Evolutionary conservation across 2,888 invertebrate species (phyloP).

Genomic region (Philaethria dido): DNA sequence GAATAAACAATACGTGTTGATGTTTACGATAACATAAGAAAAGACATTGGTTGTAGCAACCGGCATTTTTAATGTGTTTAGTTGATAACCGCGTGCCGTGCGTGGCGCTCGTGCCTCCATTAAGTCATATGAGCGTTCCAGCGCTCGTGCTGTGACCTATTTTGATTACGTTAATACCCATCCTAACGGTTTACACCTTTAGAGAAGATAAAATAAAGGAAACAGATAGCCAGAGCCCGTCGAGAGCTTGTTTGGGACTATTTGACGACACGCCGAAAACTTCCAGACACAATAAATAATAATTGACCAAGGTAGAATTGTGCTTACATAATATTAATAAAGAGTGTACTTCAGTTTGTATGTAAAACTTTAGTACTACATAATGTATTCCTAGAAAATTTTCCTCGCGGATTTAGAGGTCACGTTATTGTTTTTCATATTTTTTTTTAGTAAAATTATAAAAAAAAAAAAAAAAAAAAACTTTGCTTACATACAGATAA

Average conservation of each 20-base stretch:
- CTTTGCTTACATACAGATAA: too few species aligned
- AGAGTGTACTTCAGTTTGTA: background rate
- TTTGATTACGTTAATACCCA: slow-evolving; percentile 25
- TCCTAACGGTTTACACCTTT: slow-evolving; percentile 24
- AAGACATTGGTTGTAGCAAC: slow-evolving; percentile 56
- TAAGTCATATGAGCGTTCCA: slow-evolving; percentile 49
- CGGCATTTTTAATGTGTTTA: slow-evolving; percentile 75
- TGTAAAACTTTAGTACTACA: background rate
- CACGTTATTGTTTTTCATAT: background rate
- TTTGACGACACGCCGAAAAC: slow-evolving; percentile 48
- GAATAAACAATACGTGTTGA: slow-evolving; percentile 33
- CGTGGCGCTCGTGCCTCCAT: slow-evolving; percentile 63
- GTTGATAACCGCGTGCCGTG: slow-evolving; percentile 74
- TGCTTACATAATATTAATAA: slow-evolving; percentile 15
- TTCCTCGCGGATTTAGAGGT: too few species aligned
- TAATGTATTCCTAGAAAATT: too few species aligned
- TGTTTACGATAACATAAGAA: slow-evolving; percentile 53
- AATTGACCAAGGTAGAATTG: slow-evolving; percentile 69
- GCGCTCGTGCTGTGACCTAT: slow-evolving; percentile 32
- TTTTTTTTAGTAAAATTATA: too few species aligned
- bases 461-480: too few species aligned
- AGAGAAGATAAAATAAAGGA: background rate
- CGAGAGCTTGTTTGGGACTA: slow-evolving; percentile 21
- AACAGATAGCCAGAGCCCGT: background rate
- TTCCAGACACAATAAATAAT: slow-evolving; percentile 53